These are phyloP conservation scores for Eupithecia dodoneata DNA, from an alignment of 2,888 invertebrate species.

Conservation along the genomic window DNA sequence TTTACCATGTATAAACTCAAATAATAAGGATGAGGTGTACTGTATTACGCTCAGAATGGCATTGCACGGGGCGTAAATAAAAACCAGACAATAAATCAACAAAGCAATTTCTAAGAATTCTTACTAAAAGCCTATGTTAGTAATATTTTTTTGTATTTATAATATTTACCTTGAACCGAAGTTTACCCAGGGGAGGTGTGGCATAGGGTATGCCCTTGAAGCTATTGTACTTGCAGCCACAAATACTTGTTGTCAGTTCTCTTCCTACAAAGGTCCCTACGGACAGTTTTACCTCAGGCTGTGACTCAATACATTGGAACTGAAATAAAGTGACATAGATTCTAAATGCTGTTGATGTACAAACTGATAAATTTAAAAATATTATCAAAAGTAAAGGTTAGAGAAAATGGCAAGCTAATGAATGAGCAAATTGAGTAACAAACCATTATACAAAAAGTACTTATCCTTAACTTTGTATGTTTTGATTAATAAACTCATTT, in stretches of 20 bases:
- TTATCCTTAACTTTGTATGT: no score
- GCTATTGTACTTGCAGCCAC: constrained; percentile 28
- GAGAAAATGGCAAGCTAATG: no score
- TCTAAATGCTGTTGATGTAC: no score
- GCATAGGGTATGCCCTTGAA: constrained; percentile 68
- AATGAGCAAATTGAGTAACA: no score
- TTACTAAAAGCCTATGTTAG: not conserved
- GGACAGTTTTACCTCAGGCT: constrained; percentile 4
- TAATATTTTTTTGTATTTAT: no score
- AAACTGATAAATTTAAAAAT: no score
- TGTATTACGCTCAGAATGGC: not conserved
- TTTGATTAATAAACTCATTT: no score
- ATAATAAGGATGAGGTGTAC: no score
- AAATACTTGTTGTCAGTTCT: constrained; percentile 12
- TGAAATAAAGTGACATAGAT: not conserved
- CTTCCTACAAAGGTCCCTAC: constrained; percentile 7
- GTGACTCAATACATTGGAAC: not conserved
- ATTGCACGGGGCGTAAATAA: not conserved
- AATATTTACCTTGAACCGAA: not conserved
- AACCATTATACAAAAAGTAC: no score
- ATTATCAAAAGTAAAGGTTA: no score
- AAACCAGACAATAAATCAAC: not conserved
- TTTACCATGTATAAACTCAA: no score
- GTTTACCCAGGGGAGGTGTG: constrained; percentile 56
- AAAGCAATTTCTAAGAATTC: not conserved